Evolutionary conservation across 2,113 vertebrate species (phyloP), one percentile per base, ranked within the genome.

Genomic region (Scytalopus superciliaris): DNA sequence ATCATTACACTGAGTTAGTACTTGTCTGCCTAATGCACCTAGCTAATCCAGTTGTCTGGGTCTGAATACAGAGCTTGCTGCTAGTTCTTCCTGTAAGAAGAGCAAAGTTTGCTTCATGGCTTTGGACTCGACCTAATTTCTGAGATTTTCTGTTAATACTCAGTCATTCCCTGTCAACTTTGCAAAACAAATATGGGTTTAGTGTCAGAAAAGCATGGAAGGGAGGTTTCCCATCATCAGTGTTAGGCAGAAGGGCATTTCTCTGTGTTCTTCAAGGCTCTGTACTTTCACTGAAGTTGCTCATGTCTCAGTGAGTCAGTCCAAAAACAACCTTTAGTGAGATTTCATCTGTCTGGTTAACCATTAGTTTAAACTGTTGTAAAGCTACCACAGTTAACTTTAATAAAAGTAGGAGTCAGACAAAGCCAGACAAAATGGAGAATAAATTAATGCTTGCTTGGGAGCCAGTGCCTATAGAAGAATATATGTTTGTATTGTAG

Each of bases 291-390:
- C 39, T 93, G 69, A 68, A 67, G 64, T 82, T 93, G 56, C 85
- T 93, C 13, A 30, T 72, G 79, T 86, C 57, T 90, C 72, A 75
- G 42, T 78, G 62, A 93, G 83, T 57, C 49, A 81, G 56, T 75
- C 40, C 39, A 74, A 83, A 85, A 91, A 6, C 44, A 84, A 7
- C 24, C 53, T 74, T 93, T 76, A 33, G 14, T 90, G 83, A 84
- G 90, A 95, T 96, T 90, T 94, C 76, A 90, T 95, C 91, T 93
- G 62, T 66, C 70, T 84, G 75, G 75, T 94, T 96, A 85, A 85
- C 70, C 85, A 88, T 91, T 93, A 77, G 27, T 60, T 93, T 93
- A 63, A 93, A 75, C 52, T 67, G 24, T 49, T 69, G 44, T 92
- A 81, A 78, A 94, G 25, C 72, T 95, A 62, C 74, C 44, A 77